These are phyloP conservation scores for Thereva nobilitata DNA, from an alignment of 2,888 invertebrate genomes.

Conservation along the genomic window DNA sequence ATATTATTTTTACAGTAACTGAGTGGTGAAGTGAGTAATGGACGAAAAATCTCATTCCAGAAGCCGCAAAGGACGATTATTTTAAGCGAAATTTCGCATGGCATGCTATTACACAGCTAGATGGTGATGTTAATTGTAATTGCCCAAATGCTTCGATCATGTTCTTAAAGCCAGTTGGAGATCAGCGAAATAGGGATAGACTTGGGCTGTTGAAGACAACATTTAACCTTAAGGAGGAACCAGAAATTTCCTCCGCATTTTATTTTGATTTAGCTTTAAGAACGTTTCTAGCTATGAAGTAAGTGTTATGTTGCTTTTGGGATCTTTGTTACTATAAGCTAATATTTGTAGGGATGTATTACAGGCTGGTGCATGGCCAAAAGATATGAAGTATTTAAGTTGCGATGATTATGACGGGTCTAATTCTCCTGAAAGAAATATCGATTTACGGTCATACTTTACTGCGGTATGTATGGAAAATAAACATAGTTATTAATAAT, in stretches of 20 bases:
- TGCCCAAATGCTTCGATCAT: constrained; percentile 79
- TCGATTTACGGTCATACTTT: constrained; percentile 72
- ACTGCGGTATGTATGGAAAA: constrained; percentile 62
- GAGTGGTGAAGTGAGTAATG: too few relatives aligned
- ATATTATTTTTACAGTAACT: neutral
- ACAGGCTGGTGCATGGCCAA: constrained; percentile 73
- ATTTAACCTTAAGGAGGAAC: constrained; percentile 70
- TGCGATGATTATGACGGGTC: constrained; percentile 81
- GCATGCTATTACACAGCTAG: constrained; percentile 80
- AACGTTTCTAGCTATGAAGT: constrained; percentile 75
- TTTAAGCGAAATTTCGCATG: constrained; percentile 86
- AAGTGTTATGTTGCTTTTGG: constrained; percentile 50
- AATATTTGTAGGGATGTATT: constrained; percentile 65
- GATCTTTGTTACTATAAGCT: neutral
- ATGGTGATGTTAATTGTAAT: constrained; percentile 73
- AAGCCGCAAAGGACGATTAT: constrained; percentile 73
- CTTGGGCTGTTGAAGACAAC: constrained; percentile 71
- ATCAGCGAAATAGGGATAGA: constrained; percentile 70
- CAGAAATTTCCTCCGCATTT: constrained; percentile 80
- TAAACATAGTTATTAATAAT: too few relatives aligned
- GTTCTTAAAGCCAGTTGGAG: constrained; percentile 73
- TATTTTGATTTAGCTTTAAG: constrained; percentile 83
- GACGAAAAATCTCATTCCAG: constrained; percentile 42
- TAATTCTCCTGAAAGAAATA: constrained; percentile 72
- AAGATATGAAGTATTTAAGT: constrained; percentile 71